Evolutionary conservation across 2,797 vertebrate species (phyloP).

Genomic region (Pipistrellus pygmaeus): DNA sequence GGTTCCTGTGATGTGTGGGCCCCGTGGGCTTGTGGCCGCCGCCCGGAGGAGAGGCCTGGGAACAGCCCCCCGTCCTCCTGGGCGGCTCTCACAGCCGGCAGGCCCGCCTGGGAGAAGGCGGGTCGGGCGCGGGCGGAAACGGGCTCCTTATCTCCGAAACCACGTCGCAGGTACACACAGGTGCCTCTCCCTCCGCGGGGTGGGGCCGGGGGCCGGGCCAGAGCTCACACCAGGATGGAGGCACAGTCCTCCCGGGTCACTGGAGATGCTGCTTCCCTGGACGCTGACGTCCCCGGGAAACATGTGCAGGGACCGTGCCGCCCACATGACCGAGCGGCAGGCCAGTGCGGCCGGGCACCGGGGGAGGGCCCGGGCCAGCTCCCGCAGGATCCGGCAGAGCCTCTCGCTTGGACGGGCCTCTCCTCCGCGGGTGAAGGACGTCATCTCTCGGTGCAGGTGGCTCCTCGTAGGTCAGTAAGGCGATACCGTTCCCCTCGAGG

Average conservation of each 20-base stretch:
- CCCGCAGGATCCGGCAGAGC: neutral
- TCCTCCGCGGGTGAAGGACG: neutral
- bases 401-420: neutral
- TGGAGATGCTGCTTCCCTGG: neutral
- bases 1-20: fast-evolving
- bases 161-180: neutral
- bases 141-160: neutral
- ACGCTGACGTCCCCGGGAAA: neutral
- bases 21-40: fast-evolving
- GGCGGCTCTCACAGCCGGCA: neutral
- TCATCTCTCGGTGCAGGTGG: neutral
- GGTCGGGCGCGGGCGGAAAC: fast-evolving
- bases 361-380: neutral
- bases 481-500: fast-evolving
- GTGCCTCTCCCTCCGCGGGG: neutral
- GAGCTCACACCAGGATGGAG: neutral
- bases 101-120: too few relatives aligned
- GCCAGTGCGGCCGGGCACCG: neutral
- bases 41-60: fast-evolving
- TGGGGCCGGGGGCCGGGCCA: neutral
- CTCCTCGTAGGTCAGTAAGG: neutral
- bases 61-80: neutral
- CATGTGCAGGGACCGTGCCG: fast-evolving
- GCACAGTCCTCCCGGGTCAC: neutral
- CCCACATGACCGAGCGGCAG: fast-evolving